Evolutionary conservation across 2,113 vertebrate species (phyloP).

Genomic region (Thinocorus orbignyianus): DNA sequence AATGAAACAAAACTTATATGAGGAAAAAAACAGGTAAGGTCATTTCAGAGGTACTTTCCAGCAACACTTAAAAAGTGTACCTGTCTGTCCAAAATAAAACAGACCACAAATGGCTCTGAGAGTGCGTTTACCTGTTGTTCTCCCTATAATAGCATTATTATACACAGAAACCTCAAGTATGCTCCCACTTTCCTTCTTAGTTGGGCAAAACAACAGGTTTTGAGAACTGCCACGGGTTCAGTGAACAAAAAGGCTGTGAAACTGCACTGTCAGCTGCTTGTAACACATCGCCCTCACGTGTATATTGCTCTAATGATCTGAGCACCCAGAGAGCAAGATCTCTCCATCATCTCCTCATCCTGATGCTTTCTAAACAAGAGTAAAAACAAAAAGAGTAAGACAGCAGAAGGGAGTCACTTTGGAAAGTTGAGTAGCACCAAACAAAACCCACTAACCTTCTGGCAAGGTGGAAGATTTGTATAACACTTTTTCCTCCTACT

Average conservation of each 20-base stretch:
- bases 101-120: not conserved
- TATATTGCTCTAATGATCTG: not conserved
- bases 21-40: slow-evolving; percentile 37
- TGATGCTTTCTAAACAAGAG: not conserved
- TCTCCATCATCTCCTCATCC: not conserved
- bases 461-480: not conserved
- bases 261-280: not conserved
- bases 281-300: not conserved
- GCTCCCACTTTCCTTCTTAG: not conserved
- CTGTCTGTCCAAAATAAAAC: not conserved
- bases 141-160: not conserved
- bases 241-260: not conserved
- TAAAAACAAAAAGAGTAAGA: not conserved
- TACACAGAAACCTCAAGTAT: not conserved
- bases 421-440: slow-evolving; percentile 11
- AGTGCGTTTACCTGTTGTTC: accelerated
- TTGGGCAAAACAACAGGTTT: not conserved
- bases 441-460: not conserved
- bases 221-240: not conserved
- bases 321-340: not conserved
- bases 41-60: slow-evolving; percentile 38
- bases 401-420: not conserved
- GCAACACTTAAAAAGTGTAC: slow-evolving; percentile 6
- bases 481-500: slow-evolving; percentile 7
- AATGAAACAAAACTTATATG: slow-evolving; percentile 52